phyloP scores from a whole-genome alignment of 92 coral and sea anemone species.

The Heliopora coerulea region DNA sequence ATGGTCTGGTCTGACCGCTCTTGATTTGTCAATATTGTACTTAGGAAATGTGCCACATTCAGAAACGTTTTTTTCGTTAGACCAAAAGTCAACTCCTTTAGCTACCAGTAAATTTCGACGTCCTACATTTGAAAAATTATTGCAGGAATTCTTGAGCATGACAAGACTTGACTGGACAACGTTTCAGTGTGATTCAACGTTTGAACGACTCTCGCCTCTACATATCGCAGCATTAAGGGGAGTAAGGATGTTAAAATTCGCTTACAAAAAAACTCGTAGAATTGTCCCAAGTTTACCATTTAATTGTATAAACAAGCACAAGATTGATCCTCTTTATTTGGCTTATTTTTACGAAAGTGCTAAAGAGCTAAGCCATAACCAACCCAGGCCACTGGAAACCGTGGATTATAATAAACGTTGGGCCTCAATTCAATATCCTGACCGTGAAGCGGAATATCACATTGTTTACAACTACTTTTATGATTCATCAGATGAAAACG shows the following conservation, averaged over 20 bases:
- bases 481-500: neutral
- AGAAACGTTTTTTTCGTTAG: too few relatives aligned
- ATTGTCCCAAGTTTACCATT: slow-evolving; percentile 40
- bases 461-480: slow-evolving; percentile 51
- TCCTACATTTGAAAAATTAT: too few relatives aligned
- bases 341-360: slow-evolving; percentile 28
- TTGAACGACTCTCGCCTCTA: slow-evolving; percentile 32
- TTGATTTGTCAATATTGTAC: slow-evolving; percentile 50
- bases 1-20: slow-evolving; percentile 41
- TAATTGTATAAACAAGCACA: slow-evolving; percentile 62
- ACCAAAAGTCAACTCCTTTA: too few relatives aligned
- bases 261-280: neutral
- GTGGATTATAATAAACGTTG: slow-evolving; percentile 13
- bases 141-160: too few relatives aligned
- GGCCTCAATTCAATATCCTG: slow-evolving; percentile 41
- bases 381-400: neutral
- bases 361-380: too few relatives aligned
- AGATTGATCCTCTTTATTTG: slow-evolving; percentile 66
- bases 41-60: neutral
- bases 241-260: slow-evolving; percentile 47
- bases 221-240: slow-evolving; percentile 75
- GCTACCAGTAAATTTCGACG: too few relatives aligned
- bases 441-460: slow-evolving; percentile 52
- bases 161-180: too few relatives aligned
- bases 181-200: slow-evolving; percentile 14